Conservation (phyloP, 2,797 vertebrate species). For the Helarctos malayanus region DNA sequence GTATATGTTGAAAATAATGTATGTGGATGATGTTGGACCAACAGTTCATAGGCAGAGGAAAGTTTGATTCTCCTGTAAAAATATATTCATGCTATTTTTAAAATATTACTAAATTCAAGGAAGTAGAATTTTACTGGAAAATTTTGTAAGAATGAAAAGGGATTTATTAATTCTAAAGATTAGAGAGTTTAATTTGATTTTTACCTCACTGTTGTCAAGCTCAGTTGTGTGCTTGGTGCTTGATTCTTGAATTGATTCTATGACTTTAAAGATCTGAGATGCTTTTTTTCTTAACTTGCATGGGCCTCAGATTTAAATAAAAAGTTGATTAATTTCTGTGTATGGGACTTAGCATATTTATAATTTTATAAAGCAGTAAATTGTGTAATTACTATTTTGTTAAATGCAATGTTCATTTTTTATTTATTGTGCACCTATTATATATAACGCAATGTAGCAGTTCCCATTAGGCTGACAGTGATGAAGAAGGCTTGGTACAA, state of each 20-base stretch:
- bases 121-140: constrained; percentile 2
- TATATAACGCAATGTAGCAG: constrained; percentile 14
- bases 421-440: constrained; percentile 32
- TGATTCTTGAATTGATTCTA: constrained; percentile 24
- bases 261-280: not conserved
- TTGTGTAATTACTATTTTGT: constrained; percentile 53
- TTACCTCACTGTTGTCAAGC: not conserved
- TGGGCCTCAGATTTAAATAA: not conserved
- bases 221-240: constrained; percentile 11
- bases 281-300: constrained; percentile 26
- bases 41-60: not conserved
- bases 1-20: constrained; percentile 31
- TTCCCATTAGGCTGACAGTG: constrained; percentile 9
- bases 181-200: constrained; percentile 34
- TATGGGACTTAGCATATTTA: constrained; percentile 20
- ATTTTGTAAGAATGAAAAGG: not conserved
- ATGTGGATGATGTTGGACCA: constrained; percentile 6
- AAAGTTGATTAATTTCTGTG: constrained; percentile 15
- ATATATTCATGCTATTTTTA: not conserved
- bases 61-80: constrained; percentile 26
- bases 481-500: constrained; percentile 18
- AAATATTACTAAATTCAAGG: constrained; percentile 3
- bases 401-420: constrained; percentile 44
- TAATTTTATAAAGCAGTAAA: not conserved
- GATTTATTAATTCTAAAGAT: constrained; percentile 19